These are phyloP conservation scores for Eulithis prunata DNA, from an alignment of 2,888 invertebrate genomes.

Conservation along the genomic window DNA sequence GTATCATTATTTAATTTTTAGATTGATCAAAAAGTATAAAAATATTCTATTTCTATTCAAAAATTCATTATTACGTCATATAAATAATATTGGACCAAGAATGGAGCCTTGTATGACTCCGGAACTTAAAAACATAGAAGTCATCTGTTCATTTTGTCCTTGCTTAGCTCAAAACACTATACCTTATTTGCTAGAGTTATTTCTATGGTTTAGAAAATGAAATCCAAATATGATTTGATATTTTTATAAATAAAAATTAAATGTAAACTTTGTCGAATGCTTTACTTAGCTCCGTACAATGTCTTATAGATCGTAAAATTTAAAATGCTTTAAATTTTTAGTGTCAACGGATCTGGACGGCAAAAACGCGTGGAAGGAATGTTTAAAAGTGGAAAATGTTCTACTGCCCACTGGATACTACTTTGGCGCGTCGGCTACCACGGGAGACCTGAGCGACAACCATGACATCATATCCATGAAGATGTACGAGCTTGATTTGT, in stretches of 20 bases:
- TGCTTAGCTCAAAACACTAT: no score
- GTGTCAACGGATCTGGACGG: conserved; percentile 96
- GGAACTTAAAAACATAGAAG: not conserved
- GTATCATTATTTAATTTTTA: no score
- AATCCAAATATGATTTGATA: no score
- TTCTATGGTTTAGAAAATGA: no score
- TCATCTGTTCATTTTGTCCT: no score
- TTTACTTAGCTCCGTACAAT: not conserved
- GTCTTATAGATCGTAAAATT: not conserved
- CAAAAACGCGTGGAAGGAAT: conserved; percentile 96
- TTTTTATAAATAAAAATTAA: no score
- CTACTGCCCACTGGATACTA: conserved; percentile 97
- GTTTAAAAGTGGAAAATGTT: conserved; percentile 95
- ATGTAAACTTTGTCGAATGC: not conserved
- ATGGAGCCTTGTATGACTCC: conserved; percentile 11
- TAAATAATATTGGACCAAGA: not conserved
- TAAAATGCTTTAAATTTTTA: conserved; percentile 57
- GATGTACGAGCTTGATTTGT: conserved; percentile 94
- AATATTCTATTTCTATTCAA: not conserved
- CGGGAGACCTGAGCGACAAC: conserved; percentile 98
- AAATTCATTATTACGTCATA: not conserved
- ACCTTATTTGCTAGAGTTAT: no score
- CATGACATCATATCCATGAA: conserved; percentile 97
- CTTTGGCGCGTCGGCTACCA: conserved; percentile 97
- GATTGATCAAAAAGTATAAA: not conserved